Percentiles rank a stretch among this genome's conserved stretches.
Conservation (phyloP, 2,888 invertebrate genomes). For the Agrotis clavis region DNA sequence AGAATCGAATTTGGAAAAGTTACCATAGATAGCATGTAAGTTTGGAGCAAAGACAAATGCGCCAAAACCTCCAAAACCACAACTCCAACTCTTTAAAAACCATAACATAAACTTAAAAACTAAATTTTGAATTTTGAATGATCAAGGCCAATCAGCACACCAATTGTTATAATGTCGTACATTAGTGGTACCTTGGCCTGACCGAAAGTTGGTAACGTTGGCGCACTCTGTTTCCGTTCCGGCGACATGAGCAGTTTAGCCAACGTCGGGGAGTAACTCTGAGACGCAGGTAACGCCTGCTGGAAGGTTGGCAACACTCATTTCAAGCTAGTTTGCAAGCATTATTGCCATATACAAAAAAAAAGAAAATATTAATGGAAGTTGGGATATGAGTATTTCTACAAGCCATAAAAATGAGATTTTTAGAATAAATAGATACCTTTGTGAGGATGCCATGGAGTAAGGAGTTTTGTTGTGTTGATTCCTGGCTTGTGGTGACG, state of each 20-base stretch:
- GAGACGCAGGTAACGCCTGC: slow-evolving; percentile 90
- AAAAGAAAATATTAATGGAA: slow-evolving; percentile 69
- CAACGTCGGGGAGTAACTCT: slow-evolving; percentile 95
- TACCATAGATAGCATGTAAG: neutral
- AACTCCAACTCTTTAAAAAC: slow-evolving; percentile 71
- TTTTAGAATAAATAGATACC: slow-evolving; percentile 75
- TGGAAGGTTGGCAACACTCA: slow-evolving; percentile 90
- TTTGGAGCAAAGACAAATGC: slow-evolving; percentile 3
- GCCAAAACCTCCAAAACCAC: slow-evolving; percentile 36
- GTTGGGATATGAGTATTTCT: slow-evolving; percentile 68
- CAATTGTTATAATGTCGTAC: slow-evolving; percentile 83
- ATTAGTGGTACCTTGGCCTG: slow-evolving; percentile 90
- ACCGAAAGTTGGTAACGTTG: slow-evolving; percentile 88
- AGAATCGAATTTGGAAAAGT: neutral
- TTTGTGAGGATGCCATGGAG: slow-evolving; percentile 95
- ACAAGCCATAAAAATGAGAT: slow-evolving; percentile 58
- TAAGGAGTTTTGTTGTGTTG: slow-evolving; percentile 92
- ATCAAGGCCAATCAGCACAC: slow-evolving; percentile 89
- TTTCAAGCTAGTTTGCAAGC: slow-evolving; percentile 81
- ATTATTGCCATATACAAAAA: slow-evolving; percentile 71
- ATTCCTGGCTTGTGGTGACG: slow-evolving; percentile 88
- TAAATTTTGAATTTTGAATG: slow-evolving; percentile 90
- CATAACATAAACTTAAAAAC: slow-evolving; percentile 76
- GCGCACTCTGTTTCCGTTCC: slow-evolving; percentile 87
- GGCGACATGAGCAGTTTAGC: slow-evolving; percentile 95